Percentiles rank a stretch among this genome's conserved stretches.
Evolutionary conservation across 1,140 invertebrate species (phyloP).

Genomic region (Melitaea cinxia): DNA sequence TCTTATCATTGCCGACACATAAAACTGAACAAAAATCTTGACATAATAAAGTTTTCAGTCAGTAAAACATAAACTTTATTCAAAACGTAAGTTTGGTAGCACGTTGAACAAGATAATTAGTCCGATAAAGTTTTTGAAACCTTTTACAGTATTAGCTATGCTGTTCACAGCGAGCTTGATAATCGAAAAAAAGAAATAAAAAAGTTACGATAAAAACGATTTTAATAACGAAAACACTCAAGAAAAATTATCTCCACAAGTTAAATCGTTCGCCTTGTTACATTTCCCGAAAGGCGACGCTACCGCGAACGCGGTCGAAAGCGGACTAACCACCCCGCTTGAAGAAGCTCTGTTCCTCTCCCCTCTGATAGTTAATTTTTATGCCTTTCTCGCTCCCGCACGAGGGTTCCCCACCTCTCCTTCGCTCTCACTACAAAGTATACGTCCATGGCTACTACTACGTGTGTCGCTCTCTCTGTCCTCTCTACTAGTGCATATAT

Average conservation of each 20-base stretch:
- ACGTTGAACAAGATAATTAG: slow-evolving; percentile 45
- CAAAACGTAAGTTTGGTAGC: slow-evolving; percentile 28
- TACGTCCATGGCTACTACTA: slow-evolving; percentile 71
- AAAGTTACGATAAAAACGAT: slow-evolving; percentile 26
- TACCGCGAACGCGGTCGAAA: slow-evolving; percentile 70
- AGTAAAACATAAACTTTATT: slow-evolving; percentile 34
- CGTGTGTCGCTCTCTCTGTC: slow-evolving; percentile 75
- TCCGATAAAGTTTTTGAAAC: slow-evolving; percentile 24
- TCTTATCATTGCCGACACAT: slow-evolving; percentile 74
- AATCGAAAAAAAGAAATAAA: slow-evolving; percentile 3
- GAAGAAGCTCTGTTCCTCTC: slow-evolving; percentile 77
- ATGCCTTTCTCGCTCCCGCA: slow-evolving; percentile 60
- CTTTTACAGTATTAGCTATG: neutral
- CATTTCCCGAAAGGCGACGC: slow-evolving; percentile 52
- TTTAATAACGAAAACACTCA: slow-evolving; percentile 53
- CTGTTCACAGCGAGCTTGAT: neutral
- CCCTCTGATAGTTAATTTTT: slow-evolving; percentile 80
- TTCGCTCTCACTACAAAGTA: slow-evolving; percentile 58
- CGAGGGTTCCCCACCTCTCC: slow-evolving; percentile 65
- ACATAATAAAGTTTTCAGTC: slow-evolving; percentile 52
- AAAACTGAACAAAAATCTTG: slow-evolving; percentile 49
- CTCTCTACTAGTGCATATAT: slow-evolving; percentile 80
- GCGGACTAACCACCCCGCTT: slow-evolving; percentile 79
- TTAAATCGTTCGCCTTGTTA: slow-evolving; percentile 61
- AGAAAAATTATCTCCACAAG: slow-evolving; percentile 69